Conservation (phyloP, 2,888 invertebrate species). For the Orgyia antiqua region DNA sequence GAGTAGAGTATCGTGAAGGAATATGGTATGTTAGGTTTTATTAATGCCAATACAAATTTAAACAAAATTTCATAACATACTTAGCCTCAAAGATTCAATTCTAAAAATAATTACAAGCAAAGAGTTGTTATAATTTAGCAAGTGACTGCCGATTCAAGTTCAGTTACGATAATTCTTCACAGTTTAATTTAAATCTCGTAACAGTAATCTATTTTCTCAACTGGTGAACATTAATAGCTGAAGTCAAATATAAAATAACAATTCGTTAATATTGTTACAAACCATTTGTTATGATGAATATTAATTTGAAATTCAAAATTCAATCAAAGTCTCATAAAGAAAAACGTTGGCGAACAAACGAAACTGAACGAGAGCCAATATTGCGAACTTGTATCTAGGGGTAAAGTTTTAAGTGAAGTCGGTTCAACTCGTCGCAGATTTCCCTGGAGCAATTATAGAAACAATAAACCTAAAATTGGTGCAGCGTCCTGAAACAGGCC, state of each 20-base stretch:
- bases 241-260: background rate
- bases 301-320: slow-evolving; percentile 20
- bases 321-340: slow-evolving; percentile 25
- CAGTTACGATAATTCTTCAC: no score
- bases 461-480: slow-evolving; percentile 74
- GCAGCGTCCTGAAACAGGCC: slow-evolving; percentile 48
- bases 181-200: no score
- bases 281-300: slow-evolving; percentile 11
- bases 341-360: slow-evolving; percentile 21
- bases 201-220: no score
- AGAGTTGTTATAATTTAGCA: no score
- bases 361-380: slow-evolving; percentile 33
- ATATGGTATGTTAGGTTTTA: no score
- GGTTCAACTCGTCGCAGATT: slow-evolving; percentile 42
- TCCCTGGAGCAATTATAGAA: slow-evolving; percentile 69
- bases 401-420: slow-evolving; percentile 47
- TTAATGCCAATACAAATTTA: no score
- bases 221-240: no score
- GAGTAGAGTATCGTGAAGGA: no score
- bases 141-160: no score
- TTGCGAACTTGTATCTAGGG: slow-evolving; percentile 28
- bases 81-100: no score
- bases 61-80: no score
- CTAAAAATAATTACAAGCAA: no score
- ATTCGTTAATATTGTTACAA: slow-evolving; percentile 1